Evolutionary conservation across 2,797 vertebrate genomes (phyloP), one percentile per base, ranked within the genome.

Genomic region (Orientallactaga sibirica): DNA sequence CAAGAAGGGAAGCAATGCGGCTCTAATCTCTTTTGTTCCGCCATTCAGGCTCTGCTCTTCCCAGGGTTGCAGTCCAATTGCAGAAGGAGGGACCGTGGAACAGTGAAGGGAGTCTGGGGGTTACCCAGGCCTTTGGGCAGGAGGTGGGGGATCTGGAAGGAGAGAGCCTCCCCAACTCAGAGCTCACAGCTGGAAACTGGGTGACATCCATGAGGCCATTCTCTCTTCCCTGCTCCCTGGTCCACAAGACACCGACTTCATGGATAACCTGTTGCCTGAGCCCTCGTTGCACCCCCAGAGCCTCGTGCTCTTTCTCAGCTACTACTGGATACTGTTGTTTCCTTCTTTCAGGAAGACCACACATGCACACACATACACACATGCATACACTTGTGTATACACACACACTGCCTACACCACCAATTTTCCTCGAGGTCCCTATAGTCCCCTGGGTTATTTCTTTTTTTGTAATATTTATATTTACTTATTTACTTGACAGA

Each of bases 1-100:
- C 22, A 84, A 93, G 79, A 74, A 73, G 67, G 95, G 68, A 95
- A 96, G 97, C 96, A 92, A 96, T 90, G 78, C 11, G 2, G 79
- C 93, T 91, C 78, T 94, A 97, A 97, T 96, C 95, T 92, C 73
- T 82, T 94, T 93, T 82, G 86, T 96, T 96, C 96, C 94, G 93
- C 96, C 92, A 97, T 95, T 96, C 96, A 91, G 95, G 97, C 95
- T 82, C 29, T 83, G 37, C 71, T 80, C 83, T 66, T 85, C 24
- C 22, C 15, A 61, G 95, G 83, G 91, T 29, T 88, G 80, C 27
- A 82, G 15, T 83, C 64, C 68, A 90, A 93, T 29, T 29, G 73
- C 7, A 5, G 29, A 67, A 61, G 79, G 84, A 82, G 82, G 70
- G 55, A 76, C 76, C 71, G 37, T 27, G 70, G 89, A 24, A 52